Conservation (phyloP, 2,113 vertebrate species). For the Plecturocebus donacophilus region DNA sequence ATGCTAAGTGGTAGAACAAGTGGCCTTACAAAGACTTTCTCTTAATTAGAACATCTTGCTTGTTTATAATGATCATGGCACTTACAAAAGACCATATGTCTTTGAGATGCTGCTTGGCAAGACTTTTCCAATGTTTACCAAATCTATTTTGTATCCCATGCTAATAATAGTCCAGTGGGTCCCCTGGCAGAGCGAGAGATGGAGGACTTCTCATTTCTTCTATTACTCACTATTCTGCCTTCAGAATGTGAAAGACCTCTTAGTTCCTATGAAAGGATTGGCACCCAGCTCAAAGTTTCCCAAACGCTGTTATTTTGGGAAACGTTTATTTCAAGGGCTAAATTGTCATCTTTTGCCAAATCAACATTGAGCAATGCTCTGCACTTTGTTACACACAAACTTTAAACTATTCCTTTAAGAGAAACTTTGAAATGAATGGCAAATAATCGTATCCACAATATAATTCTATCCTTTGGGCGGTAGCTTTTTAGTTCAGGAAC, state of each 20-base stretch:
- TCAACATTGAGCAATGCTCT: conserved; percentile 68
- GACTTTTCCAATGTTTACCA: conserved; percentile 85
- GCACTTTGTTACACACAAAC: conserved; percentile 29
- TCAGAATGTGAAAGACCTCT: conserved; percentile 84
- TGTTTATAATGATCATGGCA: background rate
- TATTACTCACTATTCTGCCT: conserved; percentile 77
- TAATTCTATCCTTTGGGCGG: background rate
- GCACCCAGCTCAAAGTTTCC: conserved; percentile 81
- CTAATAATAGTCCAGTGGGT: conserved; percentile 85
- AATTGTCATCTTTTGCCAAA: conserved; percentile 75
- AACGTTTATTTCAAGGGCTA: conserved; percentile 77
- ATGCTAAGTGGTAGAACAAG: conserved; percentile 61
- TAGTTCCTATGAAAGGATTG: conserved; percentile 81
- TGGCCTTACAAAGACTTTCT: conserved; percentile 55
- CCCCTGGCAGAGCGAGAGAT: conserved; percentile 76
- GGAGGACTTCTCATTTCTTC: conserved; percentile 83
- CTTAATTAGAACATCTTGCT: conserved; percentile 58
- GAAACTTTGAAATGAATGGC: background rate
- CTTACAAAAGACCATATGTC: conserved; percentile 81
- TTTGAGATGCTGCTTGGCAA: conserved; percentile 74
- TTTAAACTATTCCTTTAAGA: conserved; percentile 50
- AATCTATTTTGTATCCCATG: conserved; percentile 82
- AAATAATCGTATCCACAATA: background rate
- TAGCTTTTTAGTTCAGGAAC: background rate
- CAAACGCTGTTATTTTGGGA: conserved; percentile 84